Conservation (phyloP, 2,113 vertebrate genomes). For the Pimephales promelas region DNA sequence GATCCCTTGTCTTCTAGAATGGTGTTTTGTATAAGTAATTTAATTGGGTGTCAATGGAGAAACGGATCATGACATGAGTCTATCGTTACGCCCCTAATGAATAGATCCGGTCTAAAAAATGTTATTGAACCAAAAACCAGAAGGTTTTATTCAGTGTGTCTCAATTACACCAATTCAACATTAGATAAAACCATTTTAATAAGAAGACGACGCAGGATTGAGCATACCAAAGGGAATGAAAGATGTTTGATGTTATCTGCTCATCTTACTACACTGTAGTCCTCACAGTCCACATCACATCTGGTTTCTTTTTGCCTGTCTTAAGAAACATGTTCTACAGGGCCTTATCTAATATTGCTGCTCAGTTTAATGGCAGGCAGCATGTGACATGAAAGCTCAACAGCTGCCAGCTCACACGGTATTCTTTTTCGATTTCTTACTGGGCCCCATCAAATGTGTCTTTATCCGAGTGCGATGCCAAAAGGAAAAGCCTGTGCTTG, state of each 20-base stretch:
- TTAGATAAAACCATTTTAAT: slow-evolving; percentile 56
- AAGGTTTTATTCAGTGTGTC: slow-evolving; percentile 32
- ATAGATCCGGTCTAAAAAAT: background rate
- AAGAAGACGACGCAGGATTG: slow-evolving; percentile 47
- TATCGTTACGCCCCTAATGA: background rate
- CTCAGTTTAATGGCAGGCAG: slow-evolving; percentile 46
- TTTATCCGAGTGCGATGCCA: slow-evolving; percentile 19
- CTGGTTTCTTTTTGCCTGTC: slow-evolving; percentile 55
- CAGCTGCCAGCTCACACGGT: slow-evolving; percentile 37
- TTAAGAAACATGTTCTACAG: slow-evolving; percentile 56
- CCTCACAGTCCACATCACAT: slow-evolving; percentile 51
- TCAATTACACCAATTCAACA: slow-evolving; percentile 56
- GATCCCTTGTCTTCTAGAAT: no score
- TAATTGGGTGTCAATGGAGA: no score
- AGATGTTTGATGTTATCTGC: slow-evolving; percentile 54
- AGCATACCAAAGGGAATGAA: slow-evolving; percentile 48
- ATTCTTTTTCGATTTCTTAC: slow-evolving; percentile 35
- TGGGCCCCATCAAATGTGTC: slow-evolving; percentile 39
- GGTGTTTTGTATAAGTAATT: no score
- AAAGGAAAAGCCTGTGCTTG: slow-evolving; percentile 42
- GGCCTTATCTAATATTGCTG: slow-evolving; percentile 52
- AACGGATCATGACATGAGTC: no score
- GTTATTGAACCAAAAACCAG: background rate
- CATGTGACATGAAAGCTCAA: slow-evolving; percentile 51
- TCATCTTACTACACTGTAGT: slow-evolving; percentile 40